Evolutionary conservation across 2,797 vertebrate species (phyloP), one percentile per base, ranked within the genome.

Genomic region (Peromyscus aztecus): DNA sequence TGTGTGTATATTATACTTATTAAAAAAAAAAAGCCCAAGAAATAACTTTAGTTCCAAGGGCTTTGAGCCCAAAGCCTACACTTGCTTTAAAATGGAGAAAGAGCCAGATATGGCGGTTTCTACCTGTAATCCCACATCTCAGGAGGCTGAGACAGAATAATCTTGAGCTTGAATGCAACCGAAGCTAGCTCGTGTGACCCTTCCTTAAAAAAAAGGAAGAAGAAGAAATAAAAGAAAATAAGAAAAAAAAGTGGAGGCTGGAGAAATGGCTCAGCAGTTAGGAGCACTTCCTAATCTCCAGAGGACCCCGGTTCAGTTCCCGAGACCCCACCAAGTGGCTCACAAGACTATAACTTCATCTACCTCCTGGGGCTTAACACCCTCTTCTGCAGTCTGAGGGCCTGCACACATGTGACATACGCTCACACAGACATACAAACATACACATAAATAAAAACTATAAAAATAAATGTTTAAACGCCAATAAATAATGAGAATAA

Each of bases 21-120:
- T 81, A 21, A 7, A 77, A 77, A 91, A 73, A 71, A 67, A 71
- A 78, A 95, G 21, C 10, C 43, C 49, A 95, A 93, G 80, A 96
- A 94, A 83, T 91, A 86, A 88, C 82, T 93, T 81, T 94, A 75
- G 69, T 24, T 61, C 34, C 65, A 94, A 89, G 89, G 55, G 2
- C 49, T 94, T 91, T 76, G 34, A 86, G 27, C 29, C 82, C 84
- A 43, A 88, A 81, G 24, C 37, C n/a, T 63, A 65, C 12, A 92
- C 14, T 89, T 83, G 17, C n/a, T 94, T 94, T 63, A 88, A 90
- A 89, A 63, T 7, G 31, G 52, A 83, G 17, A 80, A 46, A 10
- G 46, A 37, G 31, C 43, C 57, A 52, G 75, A 49, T 49, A n/a
- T 21, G 14, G 12, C 24, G 2, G 19, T 17, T 27, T 67, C 24